Percentiles rank a stretch among this genome's conserved stretches.
phyloP scores from a whole-genome alignment of 2,888 invertebrate genomes.

The Linnaemya vulpina region DNA sequence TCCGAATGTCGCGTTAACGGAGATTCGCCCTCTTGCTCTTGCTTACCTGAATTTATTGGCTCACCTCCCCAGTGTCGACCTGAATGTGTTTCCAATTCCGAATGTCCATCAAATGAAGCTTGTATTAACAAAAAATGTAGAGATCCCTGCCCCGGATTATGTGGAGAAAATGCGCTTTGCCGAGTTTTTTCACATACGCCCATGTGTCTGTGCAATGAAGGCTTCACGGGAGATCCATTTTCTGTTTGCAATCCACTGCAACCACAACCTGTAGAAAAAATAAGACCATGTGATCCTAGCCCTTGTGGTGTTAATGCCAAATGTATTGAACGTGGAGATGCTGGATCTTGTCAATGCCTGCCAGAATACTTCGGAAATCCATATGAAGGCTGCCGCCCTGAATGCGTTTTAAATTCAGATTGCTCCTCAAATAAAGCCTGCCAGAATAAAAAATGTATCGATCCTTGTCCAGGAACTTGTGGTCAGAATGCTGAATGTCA shows the following conservation, averaged over 20 bases:
- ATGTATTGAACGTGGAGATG: slow-evolving; percentile 88
- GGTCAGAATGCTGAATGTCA: slow-evolving; percentile 87
- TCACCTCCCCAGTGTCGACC: slow-evolving; percentile 87
- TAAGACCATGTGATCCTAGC: slow-evolving; percentile 84
- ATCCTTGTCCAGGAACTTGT: slow-evolving; percentile 87
- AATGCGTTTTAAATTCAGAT: slow-evolving; percentile 87
- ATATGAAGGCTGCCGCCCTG: slow-evolving; percentile 88
- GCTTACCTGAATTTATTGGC: slow-evolving; percentile 85
- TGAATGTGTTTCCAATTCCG: slow-evolving; percentile 87
- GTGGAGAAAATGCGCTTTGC: slow-evolving; percentile 86
- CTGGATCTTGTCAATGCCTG: slow-evolving; percentile 89
- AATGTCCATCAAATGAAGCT: slow-evolving; percentile 85
- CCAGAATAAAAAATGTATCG: slow-evolving; percentile 85
- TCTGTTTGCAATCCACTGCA: slow-evolving; percentile 83
- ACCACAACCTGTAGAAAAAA: slow-evolving; percentile 78
- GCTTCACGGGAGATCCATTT: slow-evolving; percentile 86
- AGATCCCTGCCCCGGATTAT: slow-evolving; percentile 86
- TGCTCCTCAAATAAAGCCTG: slow-evolving; percentile 88
- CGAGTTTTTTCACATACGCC: slow-evolving; percentile 85
- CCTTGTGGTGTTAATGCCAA: slow-evolving; percentile 87
- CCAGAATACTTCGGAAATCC: slow-evolving; percentile 90
- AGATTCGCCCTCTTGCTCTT: slow-evolving; percentile 84
- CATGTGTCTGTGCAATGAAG: slow-evolving; percentile 85
- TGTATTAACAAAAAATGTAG: slow-evolving; percentile 85
- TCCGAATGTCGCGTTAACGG: slow-evolving; percentile 85